Evolutionary conservation across 2,888 invertebrate genomes (phyloP).

Genomic region (Tiphia femorata): DNA sequence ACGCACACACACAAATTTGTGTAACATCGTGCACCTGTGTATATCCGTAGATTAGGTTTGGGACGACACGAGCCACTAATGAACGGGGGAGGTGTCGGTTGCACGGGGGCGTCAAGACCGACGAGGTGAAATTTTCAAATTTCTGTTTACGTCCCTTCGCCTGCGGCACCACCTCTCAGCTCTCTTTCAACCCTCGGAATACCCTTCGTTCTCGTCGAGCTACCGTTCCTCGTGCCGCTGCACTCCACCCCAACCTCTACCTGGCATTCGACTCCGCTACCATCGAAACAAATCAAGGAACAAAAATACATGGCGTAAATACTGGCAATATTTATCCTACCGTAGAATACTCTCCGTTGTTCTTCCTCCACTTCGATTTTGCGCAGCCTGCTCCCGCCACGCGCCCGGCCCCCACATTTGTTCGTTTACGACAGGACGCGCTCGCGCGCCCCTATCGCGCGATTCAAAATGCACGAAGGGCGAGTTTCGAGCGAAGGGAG

Average conservation of each 20-base stretch:
- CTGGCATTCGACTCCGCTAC: conserved; percentile 10
- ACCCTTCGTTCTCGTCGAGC: not conserved
- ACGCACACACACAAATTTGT: conserved; percentile 18
- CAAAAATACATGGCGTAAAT: conserved; percentile 35
- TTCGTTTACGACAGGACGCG: not conserved
- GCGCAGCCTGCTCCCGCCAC: not conserved
- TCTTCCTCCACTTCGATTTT: not conserved
- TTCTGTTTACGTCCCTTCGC: conserved; percentile 39
- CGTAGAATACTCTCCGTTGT: too few relatives aligned
- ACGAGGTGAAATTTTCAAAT: conserved; percentile 43
- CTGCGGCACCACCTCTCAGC: conserved; percentile 11
- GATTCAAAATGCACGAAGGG: not conserved
- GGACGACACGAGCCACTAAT: conserved; percentile 53
- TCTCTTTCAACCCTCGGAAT: not conserved
- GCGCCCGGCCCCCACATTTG: not conserved
- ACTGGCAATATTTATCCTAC: conserved; percentile 33
- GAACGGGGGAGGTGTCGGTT: conserved; percentile 56
- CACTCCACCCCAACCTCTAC: conserved; percentile 1
- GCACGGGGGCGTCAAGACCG: conserved; percentile 34
- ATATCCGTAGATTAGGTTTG: conserved; percentile 42
- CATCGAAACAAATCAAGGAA: conserved; percentile 35
- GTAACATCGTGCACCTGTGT: conserved; percentile 18
- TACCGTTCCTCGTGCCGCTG: conserved; percentile 2
- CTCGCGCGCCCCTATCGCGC: not conserved
- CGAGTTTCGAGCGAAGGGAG: not conserved